Base-by-base conservation (phyloP, 2,113 vertebrate species). In the Xiphophorus maculatus region DNA sequence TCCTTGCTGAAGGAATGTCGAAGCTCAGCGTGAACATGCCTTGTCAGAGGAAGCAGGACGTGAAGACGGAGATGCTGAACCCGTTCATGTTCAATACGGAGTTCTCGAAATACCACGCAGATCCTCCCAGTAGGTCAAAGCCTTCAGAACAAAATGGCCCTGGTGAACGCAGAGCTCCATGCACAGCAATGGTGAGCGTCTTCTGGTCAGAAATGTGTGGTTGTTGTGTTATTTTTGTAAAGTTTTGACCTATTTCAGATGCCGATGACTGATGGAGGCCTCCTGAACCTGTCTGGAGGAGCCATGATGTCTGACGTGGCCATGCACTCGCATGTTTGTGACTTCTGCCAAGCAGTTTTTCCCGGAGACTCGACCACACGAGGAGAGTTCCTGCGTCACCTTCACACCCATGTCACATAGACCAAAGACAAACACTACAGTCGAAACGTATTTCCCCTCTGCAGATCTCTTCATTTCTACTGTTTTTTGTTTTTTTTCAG, bases 341-440 rank as follows among this genome's bases (percentile, higher is more conserved):
- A 95, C n/a, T 94, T 96, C 77, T 96, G 95, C 88, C 91, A 89
- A 33, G 94, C 94, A 0, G 68, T 94, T 29, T 95, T 94, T 74
- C 95, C 95, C 0, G 89, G 76, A 30, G 89, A 87, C 0, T 66
- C 93, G 0, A 89, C 87, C 2, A 96, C 94, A 42, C 87, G 80
- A 25, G 86, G 81, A 4, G 95, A 95, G 9, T 93, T 90, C 79
- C 44, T 95, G 4, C 92, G 84, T 48, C 95, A 95, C 29, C 42
- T 94, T 13, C 69, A 87, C 71, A 93, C 94, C 8, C 96, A 94
- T 2, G 72, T 95, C 74, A 85, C 79, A 37, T 95, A 93, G 82
- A 61, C 28, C 11, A 2, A 37, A 76, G 17, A 4, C 4, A 54
- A 5, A 11, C 25, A 58, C 22, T n/a, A 9, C 25, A 3, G 25